phyloP scores from a whole-genome alignment of 2,797 vertebrate species.

The Acrossocheilus fasciatus region DNA sequence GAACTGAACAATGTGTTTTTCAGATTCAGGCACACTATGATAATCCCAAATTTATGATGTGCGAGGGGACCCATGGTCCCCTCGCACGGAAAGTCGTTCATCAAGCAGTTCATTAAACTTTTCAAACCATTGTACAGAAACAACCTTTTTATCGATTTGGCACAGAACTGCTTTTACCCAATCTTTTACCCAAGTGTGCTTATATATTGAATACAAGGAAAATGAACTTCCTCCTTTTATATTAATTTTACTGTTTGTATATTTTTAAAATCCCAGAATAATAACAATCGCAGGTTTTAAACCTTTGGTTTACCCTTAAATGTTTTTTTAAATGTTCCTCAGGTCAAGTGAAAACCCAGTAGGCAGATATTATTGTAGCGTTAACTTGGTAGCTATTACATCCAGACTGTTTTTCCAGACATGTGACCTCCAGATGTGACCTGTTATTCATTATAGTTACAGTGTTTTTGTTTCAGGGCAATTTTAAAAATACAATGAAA shows the following conservation, averaged over 20 bases:
- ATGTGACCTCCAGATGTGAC: constrained; percentile 2
- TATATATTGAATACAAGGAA: not conserved
- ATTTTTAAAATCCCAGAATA: not conserved
- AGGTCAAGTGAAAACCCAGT: not conserved
- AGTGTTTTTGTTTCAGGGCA: not conserved
- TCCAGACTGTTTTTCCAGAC: not conserved
- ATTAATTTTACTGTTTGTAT: not conserved
- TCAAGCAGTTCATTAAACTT: too few species aligned
- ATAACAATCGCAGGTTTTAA: not conserved
- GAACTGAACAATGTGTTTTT: not conserved
- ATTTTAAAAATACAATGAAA: not conserved
- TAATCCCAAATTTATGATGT: not conserved
- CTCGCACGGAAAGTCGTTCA: too few species aligned
- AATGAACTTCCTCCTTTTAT: not conserved
- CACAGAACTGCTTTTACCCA: not conserved
- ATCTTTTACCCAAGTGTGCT: not conserved
- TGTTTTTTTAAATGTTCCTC: not conserved
- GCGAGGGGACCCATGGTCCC: not conserved
- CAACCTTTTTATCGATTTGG: not conserved
- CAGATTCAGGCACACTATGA: not conserved
- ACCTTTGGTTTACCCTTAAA: not conserved
- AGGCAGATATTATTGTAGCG: not conserved
- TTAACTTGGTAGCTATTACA: not conserved
- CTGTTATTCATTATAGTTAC: not conserved
- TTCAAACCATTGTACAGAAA: not conserved